Evolutionary conservation across 2,113 vertebrate genomes (phyloP).

Genomic region (Dromas ardeola): DNA sequence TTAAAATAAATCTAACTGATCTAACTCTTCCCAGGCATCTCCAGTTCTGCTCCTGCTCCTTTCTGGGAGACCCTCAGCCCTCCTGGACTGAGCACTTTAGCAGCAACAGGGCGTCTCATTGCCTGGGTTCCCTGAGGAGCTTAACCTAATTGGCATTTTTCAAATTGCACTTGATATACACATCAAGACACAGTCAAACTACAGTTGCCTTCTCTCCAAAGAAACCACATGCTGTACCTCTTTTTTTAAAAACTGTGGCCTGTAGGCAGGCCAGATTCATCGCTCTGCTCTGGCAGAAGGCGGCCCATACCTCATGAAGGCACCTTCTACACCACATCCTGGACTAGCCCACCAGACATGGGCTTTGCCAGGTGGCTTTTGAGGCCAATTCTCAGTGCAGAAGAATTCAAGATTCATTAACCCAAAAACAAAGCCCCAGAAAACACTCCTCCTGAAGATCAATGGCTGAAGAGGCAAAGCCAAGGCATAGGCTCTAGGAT

Average conservation of each 20-base stretch:
- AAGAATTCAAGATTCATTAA: neutral
- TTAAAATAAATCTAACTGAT: neutral
- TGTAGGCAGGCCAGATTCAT: neutral
- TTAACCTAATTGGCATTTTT: neutral
- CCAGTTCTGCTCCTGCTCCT: neutral
- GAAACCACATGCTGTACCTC: neutral
- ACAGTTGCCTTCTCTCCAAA: neutral
- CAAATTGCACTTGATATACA: neutral
- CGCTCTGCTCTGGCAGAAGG: neutral
- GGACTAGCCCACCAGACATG: neutral
- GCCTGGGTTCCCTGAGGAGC: neutral
- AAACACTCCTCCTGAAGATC: neutral
- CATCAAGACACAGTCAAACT: neutral
- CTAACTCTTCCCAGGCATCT: neutral
- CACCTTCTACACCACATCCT: neutral
- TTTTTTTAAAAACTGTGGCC: neutral
- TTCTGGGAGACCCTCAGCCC: neutral
- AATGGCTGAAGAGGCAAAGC: neutral
- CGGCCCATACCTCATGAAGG: rapidly evolving
- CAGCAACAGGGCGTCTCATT: neutral
- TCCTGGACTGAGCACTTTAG: neutral
- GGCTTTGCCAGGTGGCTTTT: neutral
- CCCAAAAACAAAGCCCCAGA: neutral
- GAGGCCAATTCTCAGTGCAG: neutral
- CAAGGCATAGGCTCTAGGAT: neutral